A percentile compares a stretch with the other conserved stretches of the same genome.
phyloP scores from a whole-genome alignment of 1,140 invertebrate species.

The Wasmannia auropunctata region DNA sequence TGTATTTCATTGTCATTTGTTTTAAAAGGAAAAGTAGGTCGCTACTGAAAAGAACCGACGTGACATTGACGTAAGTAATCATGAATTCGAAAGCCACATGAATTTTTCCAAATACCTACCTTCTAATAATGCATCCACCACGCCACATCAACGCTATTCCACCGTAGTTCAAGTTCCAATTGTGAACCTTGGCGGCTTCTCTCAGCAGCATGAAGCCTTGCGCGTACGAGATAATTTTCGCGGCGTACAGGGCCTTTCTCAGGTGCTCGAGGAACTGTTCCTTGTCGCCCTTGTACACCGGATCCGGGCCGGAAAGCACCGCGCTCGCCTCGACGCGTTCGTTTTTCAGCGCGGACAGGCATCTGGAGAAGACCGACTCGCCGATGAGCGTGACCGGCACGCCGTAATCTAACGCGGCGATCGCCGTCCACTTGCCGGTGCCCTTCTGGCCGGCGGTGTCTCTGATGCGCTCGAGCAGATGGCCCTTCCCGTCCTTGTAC shows the following conservation, averaged over 20 bases:
- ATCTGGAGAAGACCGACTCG: constrained; percentile 98
- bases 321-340: constrained; percentile 92
- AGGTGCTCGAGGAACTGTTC: constrained; percentile 92
- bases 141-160: constrained; percentile 99
- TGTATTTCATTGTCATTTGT: not conserved
- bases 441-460: constrained; percentile 99
- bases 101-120: constrained; percentile 83
- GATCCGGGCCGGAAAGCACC: constrained; percentile 90
- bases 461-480: constrained; percentile 95
- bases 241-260: constrained; percentile 96
- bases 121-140: constrained; percentile 99
- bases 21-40: constrained; percentile 24
- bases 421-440: constrained; percentile 99
- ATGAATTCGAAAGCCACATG: not conserved
- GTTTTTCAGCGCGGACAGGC: constrained; percentile 94
- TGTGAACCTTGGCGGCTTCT: constrained; percentile 95
- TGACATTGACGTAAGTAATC: not conserved
- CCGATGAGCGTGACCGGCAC: constrained; percentile 99
- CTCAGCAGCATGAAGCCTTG: constrained; percentile 99
- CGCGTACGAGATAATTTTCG: constrained; percentile 99
- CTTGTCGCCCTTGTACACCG: constrained; percentile 89
- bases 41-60: not conserved
- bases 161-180: constrained; percentile 99
- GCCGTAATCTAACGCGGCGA: constrained; percentile 97
- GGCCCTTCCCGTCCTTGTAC: constrained; percentile 95